Conservation (phyloP, 2,797 vertebrate genomes). For the Rhabdomys pumilio region DNA sequence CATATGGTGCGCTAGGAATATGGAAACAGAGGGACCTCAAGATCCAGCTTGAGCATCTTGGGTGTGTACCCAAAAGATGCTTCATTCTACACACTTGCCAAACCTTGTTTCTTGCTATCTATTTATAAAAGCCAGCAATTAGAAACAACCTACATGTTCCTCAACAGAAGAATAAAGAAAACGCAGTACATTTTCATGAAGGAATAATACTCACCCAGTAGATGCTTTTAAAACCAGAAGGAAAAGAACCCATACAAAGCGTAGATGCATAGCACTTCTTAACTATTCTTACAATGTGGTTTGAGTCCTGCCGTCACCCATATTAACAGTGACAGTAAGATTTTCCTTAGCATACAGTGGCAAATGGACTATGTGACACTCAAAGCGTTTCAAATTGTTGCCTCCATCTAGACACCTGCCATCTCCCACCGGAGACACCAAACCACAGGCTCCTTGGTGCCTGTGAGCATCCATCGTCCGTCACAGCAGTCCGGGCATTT, state of each 20-base stretch:
- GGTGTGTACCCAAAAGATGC: too few relatives aligned
- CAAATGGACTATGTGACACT: conserved; percentile 17
- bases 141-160: neutral
- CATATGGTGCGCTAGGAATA: too few relatives aligned
- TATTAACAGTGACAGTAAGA: neutral
- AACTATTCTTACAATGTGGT: neutral
- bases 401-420: neutral
- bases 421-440: neutral
- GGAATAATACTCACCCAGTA: neutral
- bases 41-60: too few relatives aligned
- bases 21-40: neutral
- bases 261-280: neutral
- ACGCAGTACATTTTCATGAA: neutral
- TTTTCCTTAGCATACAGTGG: neutral
- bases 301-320: neutral
- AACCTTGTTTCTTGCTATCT: neutral
- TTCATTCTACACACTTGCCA: neutral
- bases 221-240: neutral
- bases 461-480: neutral
- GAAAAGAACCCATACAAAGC: neutral
- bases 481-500: neutral
- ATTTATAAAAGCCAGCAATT: neutral
- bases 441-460: neutral
- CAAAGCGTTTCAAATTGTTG: conserved; percentile 13
- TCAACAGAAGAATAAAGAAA: neutral